Evolutionary conservation across 2,113 vertebrate genomes (phyloP).

Genomic region (Murina feae): DNA sequence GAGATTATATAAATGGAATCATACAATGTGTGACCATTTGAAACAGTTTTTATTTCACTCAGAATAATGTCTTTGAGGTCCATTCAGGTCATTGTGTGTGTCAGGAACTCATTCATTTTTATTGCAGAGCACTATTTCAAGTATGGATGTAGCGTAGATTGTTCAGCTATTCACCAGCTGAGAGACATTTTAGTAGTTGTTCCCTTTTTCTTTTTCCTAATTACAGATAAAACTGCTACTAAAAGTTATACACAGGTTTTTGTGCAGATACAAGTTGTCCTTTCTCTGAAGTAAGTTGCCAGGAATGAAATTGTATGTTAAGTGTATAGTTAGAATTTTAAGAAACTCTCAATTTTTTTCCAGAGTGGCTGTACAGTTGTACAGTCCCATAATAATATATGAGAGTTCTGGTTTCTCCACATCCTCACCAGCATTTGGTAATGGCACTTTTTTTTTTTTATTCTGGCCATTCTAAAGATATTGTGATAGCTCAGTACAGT

Average conservation of each 20-base stretch:
- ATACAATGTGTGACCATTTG: background rate
- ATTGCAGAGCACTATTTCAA: background rate
- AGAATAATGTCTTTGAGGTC: background rate
- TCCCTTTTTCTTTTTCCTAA: background rate
- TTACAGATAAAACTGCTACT: background rate
- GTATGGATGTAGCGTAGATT: background rate
- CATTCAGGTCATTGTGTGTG: background rate
- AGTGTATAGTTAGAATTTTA: background rate
- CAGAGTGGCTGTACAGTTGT: background rate
- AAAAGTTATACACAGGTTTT: background rate
- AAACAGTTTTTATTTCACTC: background rate
- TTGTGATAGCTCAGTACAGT: background rate
- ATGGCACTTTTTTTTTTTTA: background rate
- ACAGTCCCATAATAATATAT: background rate
- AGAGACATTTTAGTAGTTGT: background rate
- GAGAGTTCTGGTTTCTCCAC: background rate
- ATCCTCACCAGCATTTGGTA: background rate
- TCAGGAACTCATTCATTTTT: conserved; percentile 1
- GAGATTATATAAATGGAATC: background rate
- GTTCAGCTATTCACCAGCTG: background rate
- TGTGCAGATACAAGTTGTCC: background rate
- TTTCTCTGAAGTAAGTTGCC: background rate
- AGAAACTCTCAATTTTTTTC: background rate
- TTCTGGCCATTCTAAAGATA: background rate
- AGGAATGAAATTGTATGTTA: background rate